A percentile compares a stretch with the other conserved stretches of the same genome.
Conservation (phyloP, 2,113 vertebrate species). For the Theristicus caerulescens region DNA sequence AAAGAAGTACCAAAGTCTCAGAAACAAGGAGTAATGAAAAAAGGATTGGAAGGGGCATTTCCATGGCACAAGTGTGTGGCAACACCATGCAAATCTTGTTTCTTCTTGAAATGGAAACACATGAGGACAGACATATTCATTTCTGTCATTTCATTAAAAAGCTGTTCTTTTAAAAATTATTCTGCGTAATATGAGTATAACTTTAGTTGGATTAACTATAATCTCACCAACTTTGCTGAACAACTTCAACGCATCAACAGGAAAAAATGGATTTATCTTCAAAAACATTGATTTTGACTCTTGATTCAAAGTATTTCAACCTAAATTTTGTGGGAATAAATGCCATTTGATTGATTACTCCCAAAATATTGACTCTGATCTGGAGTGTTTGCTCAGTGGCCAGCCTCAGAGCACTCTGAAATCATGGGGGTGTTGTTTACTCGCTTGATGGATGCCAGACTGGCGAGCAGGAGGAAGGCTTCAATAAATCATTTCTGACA, state of each 20-base stretch:
- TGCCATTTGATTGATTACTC: background rate
- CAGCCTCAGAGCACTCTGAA: background rate
- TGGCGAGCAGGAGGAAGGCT: background rate
- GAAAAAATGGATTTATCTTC: background rate
- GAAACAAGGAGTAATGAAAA: background rate
- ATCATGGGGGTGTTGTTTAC: background rate
- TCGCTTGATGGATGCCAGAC: background rate
- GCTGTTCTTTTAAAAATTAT: background rate
- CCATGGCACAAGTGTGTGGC: background rate
- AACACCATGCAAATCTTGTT: background rate
- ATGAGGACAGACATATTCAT: background rate
- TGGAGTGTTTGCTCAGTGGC: conserved; percentile 17
- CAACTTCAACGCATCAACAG: rapidly evolving
- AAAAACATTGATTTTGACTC: background rate
- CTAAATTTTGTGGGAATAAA: background rate
- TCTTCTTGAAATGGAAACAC: background rate
- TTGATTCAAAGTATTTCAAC: background rate
- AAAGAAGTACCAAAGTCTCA: background rate
- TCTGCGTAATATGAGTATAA: background rate
- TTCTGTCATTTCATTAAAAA: background rate
- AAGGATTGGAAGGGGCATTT: background rate
- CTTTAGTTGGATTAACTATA: background rate
- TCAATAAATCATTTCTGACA: conserved; percentile 50
- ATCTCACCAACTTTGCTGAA: background rate
- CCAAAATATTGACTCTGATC: conserved; percentile 12